phyloP scores from a whole-genome alignment of 1,140 invertebrate species.

The Trichonephila clavata region DNA sequence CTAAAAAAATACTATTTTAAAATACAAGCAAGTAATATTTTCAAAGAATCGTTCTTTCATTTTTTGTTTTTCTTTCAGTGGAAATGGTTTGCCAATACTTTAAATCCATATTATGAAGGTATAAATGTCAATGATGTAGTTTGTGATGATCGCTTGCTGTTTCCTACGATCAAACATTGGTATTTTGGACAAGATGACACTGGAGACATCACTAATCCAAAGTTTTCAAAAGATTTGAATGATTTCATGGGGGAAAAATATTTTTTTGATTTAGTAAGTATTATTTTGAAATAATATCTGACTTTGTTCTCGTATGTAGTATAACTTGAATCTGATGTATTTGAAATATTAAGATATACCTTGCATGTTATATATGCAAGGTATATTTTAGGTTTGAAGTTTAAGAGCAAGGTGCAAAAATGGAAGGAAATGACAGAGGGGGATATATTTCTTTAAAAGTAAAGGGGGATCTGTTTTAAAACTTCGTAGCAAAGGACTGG shows the following conservation, averaged over 20 bases:
- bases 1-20: too few relatives aligned
- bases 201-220: conserved; percentile 88
- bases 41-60: background rate
- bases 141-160: conserved; percentile 92
- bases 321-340: background rate
- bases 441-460: too few relatives aligned
- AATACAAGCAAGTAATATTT: background rate
- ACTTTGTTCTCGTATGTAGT: background rate
- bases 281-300: background rate
- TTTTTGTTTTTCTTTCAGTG: conserved; percentile 83
- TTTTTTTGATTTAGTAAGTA: conserved; percentile 79
- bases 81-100: conserved; percentile 91
- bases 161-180: conserved; percentile 89
- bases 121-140: conserved; percentile 88
- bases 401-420: too few relatives aligned
- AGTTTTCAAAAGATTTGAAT: conserved; percentile 86
- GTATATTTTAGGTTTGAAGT: too few relatives aligned
- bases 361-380: background rate
- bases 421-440: too few relatives aligned
- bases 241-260: conserved; percentile 80
- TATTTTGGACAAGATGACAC: conserved; percentile 91
- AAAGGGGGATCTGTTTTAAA: too few relatives aligned
- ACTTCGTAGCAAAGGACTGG: too few relatives aligned
- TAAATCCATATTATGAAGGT: conserved; percentile 96
- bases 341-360: too few relatives aligned